Base-by-base conservation (phyloP, 92 coral and sea anemone species). In the Heliopora coerulea region DNA sequence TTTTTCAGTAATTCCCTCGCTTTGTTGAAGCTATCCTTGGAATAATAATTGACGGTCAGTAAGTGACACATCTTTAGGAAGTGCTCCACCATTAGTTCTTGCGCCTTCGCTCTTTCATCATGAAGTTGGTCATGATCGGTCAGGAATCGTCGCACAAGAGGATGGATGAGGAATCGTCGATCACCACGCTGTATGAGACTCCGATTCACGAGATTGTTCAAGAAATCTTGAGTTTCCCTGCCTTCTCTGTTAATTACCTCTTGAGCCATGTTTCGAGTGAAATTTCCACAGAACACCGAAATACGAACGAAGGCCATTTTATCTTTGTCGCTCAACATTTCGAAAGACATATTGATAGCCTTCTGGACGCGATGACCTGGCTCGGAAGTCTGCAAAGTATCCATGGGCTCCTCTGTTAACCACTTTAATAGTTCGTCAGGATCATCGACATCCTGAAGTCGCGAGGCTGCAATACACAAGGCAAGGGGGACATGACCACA, bases 401-500 rank as follows among this genome's bases (percentile, higher is more conserved):
- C 44, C 62, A 76, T 54, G 17, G 89, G 89, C 8, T 68, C 50
- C 20, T 52, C 24, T 46, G 60, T 50, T 14, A 85, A 84, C 34
- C 59, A 20, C 29, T 39, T 26, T 2, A 75, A 61, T 6, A 85
- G 31, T 40, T 62, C 68, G 13, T 60, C 49, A 34, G 57, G 73
- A 60, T 54, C 68, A 20, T 21, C 69, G 73, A 62, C 54, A 46
- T 62, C 89, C 2, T 68, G 59, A 12, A 85, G 41, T 44, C 68
- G 62, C 0, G 86, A 78, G 8, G 87, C 81, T 14, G 81, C 74
- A 27, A 85, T 62, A 67, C 86, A 70, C 27, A 85, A 78, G 14
- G 83, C 83, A 15, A 85, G 64, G 34, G 89, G 89, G 10, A 68
- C 83, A 57, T n/a, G 12, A 26, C 82, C 86, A 78, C 89, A 85